Percentiles rank a stretch among this genome's conserved stretches.
These are phyloP conservation scores for Pectinophora gossypiella DNA, from an alignment of 1,140 invertebrate species.

Conservation along the genomic window DNA sequence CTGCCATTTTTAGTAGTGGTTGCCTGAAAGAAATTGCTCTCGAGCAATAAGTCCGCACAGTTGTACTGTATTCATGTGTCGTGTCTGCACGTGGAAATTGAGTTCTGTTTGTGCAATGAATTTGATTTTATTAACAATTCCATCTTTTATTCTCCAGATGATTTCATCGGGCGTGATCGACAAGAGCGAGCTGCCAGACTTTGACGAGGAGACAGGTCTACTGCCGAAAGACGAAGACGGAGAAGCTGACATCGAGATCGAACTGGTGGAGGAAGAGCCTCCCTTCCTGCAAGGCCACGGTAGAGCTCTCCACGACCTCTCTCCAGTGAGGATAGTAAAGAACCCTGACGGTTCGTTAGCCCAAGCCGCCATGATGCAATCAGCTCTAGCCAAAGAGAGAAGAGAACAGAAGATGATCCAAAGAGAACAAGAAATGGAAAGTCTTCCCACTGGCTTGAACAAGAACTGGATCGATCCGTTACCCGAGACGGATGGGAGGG, in stretches of 20 bases:
- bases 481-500: slow-evolving; percentile 85
- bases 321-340: slow-evolving; percentile 98
- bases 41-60: no score
- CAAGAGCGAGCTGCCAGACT: slow-evolving; percentile 93
- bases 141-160: slow-evolving; percentile 76
- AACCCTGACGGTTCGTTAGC: slow-evolving; percentile 97
- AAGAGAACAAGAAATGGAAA: slow-evolving; percentile 93
- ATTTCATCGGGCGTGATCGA: slow-evolving; percentile 89
- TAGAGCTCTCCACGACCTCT: slow-evolving; percentile 92
- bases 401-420: slow-evolving; percentile 95
- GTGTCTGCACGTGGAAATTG: no score
- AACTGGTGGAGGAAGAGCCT: slow-evolving; percentile 98
- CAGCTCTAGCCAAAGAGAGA: slow-evolving; percentile 96
- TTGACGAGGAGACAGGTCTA: slow-evolving; percentile 92
- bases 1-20: no score
- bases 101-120: no score
- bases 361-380: slow-evolving; percentile 99
- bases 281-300: slow-evolving; percentile 96
- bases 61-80: no score
- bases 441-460: slow-evolving; percentile 87
- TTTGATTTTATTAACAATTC: no score
- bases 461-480: slow-evolving; percentile 98
- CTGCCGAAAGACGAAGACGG: slow-evolving; percentile 93
- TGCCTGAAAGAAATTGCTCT: no score
- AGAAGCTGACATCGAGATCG: slow-evolving; percentile 99